Conservation (phyloP, 2,113 vertebrate genomes). For the Carollia perspicillata region DNA sequence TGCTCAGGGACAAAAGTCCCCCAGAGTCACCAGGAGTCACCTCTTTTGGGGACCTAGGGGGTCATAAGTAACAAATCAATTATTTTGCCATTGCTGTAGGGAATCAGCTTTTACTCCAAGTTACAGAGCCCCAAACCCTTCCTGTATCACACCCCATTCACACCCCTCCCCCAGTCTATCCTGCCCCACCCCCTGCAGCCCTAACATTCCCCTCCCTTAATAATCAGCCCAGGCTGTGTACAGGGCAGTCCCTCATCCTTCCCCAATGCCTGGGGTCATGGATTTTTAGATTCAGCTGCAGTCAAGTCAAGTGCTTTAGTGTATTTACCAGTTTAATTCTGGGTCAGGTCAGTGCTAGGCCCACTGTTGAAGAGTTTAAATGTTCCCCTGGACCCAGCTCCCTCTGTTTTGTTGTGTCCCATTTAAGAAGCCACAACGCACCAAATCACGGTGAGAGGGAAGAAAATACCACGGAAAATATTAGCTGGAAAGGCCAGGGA, state of each 20-base stretch:
- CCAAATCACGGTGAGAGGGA: neutral
- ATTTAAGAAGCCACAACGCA: neutral
- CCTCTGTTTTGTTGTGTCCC: neutral
- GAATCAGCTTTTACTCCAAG: neutral
- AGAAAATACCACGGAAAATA: neutral
- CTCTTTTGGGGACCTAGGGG: neutral
- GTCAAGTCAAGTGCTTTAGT: too few relatives aligned
- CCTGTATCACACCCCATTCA: fast-evolving
- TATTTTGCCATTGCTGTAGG: neutral
- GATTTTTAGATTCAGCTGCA: too few relatives aligned
- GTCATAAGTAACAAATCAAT: neutral
- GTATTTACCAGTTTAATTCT: neutral
- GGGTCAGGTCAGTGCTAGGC: neutral
- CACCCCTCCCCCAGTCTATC: too few relatives aligned
- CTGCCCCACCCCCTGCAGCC: too few relatives aligned
- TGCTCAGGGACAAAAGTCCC: neutral
- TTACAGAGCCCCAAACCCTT: neutral
- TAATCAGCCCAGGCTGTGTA: neutral
- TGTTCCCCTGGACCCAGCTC: neutral
- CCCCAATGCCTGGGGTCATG: neutral
- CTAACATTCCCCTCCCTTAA: neutral
- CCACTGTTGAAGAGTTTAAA: neutral
- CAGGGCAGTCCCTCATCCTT: too few relatives aligned
- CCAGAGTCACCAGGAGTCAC: neutral
- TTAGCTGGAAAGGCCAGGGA: neutral